These are phyloP conservation scores for Ditula angustiorana DNA, from an alignment of 2,888 invertebrate genomes.

Conservation along the genomic window DNA sequence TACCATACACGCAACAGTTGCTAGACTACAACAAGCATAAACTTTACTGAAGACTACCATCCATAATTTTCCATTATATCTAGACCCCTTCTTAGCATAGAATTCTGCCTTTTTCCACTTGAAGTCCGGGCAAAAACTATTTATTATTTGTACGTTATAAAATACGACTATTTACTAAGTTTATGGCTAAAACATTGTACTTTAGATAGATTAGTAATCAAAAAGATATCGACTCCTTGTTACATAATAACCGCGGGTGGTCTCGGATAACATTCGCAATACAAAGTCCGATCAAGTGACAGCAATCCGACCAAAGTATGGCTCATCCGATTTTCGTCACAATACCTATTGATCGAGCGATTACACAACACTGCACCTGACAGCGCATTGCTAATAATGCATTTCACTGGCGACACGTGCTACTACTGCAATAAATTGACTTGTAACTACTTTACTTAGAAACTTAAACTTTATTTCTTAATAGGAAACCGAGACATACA, in stretches of 20 bases:
- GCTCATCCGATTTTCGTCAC: constrained; percentile 24
- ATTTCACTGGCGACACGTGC: constrained; percentile 12
- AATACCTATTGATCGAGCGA: constrained; percentile 28
- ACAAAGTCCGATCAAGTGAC: constrained; percentile 2
- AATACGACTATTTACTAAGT: too few relatives aligned
- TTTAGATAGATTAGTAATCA: not conserved
- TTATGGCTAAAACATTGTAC: not conserved
- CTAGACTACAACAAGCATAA: too few relatives aligned
- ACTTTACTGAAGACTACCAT: too few relatives aligned
- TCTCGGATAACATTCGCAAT: not conserved
- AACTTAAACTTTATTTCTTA: not conserved
- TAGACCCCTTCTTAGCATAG: too few relatives aligned
- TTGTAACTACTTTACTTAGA: not conserved
- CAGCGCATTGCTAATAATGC: constrained; percentile 8
- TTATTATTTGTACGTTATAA: too few relatives aligned
- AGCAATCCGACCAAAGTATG: constrained; percentile 11
- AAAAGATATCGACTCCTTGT: not conserved
- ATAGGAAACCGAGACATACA: too few relatives aligned
- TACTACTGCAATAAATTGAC: not conserved
- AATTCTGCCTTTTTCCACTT: too few relatives aligned
- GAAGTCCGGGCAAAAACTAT: too few relatives aligned
- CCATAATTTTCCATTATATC: too few relatives aligned
- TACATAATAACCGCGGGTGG: not conserved
- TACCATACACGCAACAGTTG: too few relatives aligned
- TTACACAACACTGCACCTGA: constrained; percentile 37